Conservation (phyloP, 2,888 invertebrate species). For the Hypsopygia costalis region DNA sequence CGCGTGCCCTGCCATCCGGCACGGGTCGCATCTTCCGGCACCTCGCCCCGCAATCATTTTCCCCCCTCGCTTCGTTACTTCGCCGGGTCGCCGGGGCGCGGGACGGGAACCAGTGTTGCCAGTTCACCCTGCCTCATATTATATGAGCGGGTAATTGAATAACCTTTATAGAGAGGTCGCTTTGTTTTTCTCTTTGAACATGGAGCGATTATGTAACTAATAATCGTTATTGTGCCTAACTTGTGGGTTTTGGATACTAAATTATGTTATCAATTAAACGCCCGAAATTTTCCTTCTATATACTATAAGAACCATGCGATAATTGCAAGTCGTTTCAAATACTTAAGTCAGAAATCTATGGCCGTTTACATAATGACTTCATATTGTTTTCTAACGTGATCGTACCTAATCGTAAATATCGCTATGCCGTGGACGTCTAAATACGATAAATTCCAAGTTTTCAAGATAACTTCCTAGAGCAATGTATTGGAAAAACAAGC, state of each 20-base stretch:
- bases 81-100: constrained; percentile 67
- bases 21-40: constrained; percentile 56
- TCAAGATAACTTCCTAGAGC: too few species aligned
- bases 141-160: constrained; percentile 19
- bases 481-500: too few species aligned
- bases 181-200: constrained; percentile 9
- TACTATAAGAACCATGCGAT: too few species aligned
- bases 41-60: constrained; percentile 41
- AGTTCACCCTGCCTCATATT: constrained; percentile 17
- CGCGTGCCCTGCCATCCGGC: constrained; percentile 48
- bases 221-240: constrained; percentile 4
- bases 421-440: too few species aligned
- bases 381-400: too few species aligned
- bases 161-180: constrained; percentile 7
- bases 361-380: too few species aligned
- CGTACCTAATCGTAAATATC: too few species aligned
- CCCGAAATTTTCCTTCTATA: neutral
- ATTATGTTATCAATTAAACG: neutral
- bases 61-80: constrained; percentile 60
- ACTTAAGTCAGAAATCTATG: too few species aligned
- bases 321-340: too few species aligned
- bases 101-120: constrained; percentile 51
- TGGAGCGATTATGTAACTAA: constrained; percentile 7
- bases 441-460: too few species aligned
- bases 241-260: constrained; percentile 2